Percentiles rank a stretch among this genome's conserved stretches.
phyloP scores from a whole-genome alignment of 2,113 vertebrate genomes.

The Ctenomys sociabilis region DNA sequence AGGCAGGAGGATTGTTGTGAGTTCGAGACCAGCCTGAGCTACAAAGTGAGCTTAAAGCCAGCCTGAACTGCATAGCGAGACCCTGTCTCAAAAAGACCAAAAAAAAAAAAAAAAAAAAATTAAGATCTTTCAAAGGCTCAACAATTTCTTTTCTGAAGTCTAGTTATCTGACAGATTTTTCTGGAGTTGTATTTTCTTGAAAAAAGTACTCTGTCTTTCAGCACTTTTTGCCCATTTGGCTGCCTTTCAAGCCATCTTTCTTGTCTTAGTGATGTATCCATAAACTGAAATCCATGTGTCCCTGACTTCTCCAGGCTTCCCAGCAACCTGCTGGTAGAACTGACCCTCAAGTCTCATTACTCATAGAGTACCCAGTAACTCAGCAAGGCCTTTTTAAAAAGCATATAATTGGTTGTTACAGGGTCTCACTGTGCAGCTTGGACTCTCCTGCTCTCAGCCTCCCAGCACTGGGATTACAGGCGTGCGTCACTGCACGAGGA shows the following conservation, averaged over 20 bases:
- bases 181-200: not conserved
- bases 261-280: not conserved
- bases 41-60: too few species aligned
- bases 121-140: not conserved
- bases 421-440: too few species aligned
- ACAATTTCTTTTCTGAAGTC: not conserved
- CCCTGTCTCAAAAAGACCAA: too few species aligned
- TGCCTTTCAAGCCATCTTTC: conserved; percentile 10
- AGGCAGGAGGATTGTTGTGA: too few species aligned
- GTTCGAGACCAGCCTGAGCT: too few species aligned
- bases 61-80: too few species aligned
- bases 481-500: too few species aligned
- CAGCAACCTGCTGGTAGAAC: not conserved
- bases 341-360: not conserved
- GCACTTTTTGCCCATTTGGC: not conserved
- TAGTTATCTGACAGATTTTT: not conserved
- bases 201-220: conserved; percentile 36
- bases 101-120: conserved; percentile 8
- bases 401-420: too few species aligned
- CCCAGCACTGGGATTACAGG: too few species aligned
- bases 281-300: not conserved
- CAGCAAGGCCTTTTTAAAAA: not conserved
- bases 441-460: too few species aligned
- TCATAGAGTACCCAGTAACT: not conserved
- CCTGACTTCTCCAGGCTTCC: conserved; percentile 37